phyloP scores from a whole-genome alignment of 1,140 invertebrate genomes.

The Hormaphis cornu region DNA sequence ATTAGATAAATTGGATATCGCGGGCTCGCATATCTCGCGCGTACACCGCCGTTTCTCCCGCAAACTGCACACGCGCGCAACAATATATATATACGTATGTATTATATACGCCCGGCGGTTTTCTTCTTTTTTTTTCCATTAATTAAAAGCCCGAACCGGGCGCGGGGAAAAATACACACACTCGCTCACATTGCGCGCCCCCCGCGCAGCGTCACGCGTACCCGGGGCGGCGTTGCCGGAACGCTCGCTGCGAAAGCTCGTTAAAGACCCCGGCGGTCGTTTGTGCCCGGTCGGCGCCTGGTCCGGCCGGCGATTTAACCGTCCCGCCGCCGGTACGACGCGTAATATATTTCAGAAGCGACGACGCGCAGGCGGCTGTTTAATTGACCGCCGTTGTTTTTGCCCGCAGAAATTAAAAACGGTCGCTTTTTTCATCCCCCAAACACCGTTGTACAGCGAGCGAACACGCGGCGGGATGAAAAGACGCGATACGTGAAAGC shows the following conservation, averaged over 20 bases:
- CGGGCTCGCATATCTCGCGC: slow-evolving; percentile 15
- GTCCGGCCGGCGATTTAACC: slow-evolving; percentile 26
- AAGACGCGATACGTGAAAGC: too few relatives aligned
- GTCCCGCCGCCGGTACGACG: background rate
- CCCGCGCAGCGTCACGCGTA: background rate
- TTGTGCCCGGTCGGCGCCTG: slow-evolving; percentile 29
- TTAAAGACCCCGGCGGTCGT: slow-evolving; percentile 30
- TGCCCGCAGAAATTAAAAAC: slow-evolving; percentile 32
- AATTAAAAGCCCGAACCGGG: slow-evolving; percentile 30
- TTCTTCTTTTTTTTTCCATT: slow-evolving; percentile 33
- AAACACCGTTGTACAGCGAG: too few relatives aligned
- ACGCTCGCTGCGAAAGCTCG: slow-evolving; percentile 28
- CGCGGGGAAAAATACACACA: slow-evolving; percentile 3
- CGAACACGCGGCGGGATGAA: too few relatives aligned
- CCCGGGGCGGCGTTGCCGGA: slow-evolving; percentile 3
- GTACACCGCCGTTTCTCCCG: background rate
- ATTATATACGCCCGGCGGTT: background rate
- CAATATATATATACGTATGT: background rate
- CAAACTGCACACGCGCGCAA: background rate
- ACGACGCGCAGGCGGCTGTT: background rate
- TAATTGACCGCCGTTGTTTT: slow-evolving; percentile 32
- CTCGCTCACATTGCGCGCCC: background rate
- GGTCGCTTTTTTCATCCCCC: too few relatives aligned
- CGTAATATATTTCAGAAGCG: background rate
- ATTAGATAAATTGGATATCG: slow-evolving; percentile 32